phyloP scores from a whole-genome alignment of 2,888 invertebrate species.

The Netelia melanura region DNA sequence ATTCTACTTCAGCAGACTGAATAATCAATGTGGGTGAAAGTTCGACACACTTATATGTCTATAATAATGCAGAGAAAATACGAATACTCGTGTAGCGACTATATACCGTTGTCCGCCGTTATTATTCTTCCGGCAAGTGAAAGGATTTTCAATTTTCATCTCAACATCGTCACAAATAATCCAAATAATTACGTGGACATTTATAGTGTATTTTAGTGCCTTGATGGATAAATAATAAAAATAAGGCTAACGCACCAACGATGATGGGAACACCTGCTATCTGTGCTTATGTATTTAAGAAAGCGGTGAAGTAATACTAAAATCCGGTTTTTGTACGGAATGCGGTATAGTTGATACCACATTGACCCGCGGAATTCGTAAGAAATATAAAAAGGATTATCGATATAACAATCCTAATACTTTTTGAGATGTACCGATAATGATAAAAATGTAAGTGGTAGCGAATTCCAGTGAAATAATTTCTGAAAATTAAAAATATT shows the following conservation, averaged over 20 bases:
- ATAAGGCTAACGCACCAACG: not conserved
- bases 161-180: conserved; percentile 31
- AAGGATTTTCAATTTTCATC: conserved; percentile 49
- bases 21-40: conserved; percentile 45
- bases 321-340: conserved; percentile 26
- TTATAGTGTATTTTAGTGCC: not conserved
- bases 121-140: conserved; percentile 48
- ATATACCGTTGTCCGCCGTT: conserved; percentile 26
- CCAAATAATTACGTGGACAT: conserved; percentile 14
- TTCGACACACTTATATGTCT: not conserved
- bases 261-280: not conserved
- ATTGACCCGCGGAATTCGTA: not conserved
- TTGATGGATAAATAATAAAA: conserved; percentile 28
- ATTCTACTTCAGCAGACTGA: conserved; percentile 1
- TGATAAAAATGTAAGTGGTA: too few relatives aligned
- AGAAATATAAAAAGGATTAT: too few relatives aligned
- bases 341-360: not conserved
- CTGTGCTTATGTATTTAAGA: not conserved
- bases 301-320: conserved; percentile 9
- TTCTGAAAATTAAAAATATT: too few relatives aligned
- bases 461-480: too few relatives aligned
- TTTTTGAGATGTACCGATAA: too few relatives aligned
- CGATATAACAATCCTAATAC: too few relatives aligned
- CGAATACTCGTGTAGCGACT: conserved; percentile 2
- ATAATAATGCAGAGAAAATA: conserved; percentile 23